phyloP scores from a whole-genome alignment of 2,888 invertebrate species.

The Lucinisca nassula region DNA sequence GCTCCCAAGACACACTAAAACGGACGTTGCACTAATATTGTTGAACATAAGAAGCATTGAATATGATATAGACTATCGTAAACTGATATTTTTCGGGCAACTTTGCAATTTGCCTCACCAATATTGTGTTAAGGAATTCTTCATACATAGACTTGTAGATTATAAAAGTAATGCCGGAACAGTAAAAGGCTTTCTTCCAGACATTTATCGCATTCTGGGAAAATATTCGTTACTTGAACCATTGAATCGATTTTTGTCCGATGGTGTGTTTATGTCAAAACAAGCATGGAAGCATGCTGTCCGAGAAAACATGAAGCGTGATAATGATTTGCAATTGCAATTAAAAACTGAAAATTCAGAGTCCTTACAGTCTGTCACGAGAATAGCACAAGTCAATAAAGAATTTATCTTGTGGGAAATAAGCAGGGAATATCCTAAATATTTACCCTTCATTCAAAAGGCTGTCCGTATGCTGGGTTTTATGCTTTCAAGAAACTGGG shows the following conservation, averaged over 20 bases:
- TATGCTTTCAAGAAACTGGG: background rate
- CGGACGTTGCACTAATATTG: background rate
- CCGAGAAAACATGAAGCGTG: background rate
- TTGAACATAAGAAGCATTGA: background rate
- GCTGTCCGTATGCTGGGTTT: background rate
- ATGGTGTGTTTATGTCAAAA: background rate
- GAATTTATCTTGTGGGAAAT: background rate
- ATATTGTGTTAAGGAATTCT: slow-evolving; percentile 5
- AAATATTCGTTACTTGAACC: background rate
- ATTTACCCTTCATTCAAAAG: background rate
- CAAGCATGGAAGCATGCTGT: background rate
- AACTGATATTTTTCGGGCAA: background rate
- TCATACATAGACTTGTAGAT: background rate
- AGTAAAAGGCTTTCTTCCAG: background rate
- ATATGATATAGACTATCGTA: background rate
- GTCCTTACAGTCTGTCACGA: background rate
- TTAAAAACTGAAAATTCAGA: background rate
- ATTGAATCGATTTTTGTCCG: background rate
- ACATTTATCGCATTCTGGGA: background rate
- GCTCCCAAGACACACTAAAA: background rate
- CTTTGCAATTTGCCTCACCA: background rate
- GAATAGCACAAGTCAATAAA: background rate
- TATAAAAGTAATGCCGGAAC: background rate
- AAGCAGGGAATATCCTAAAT: background rate
- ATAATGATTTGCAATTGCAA: background rate